A percentile compares a stretch with the other conserved stretches of the same genome.
Evolutionary conservation across 64 coral and sea anemone genomes (phyloP).

Genomic region (Acropora yongei): DNA sequence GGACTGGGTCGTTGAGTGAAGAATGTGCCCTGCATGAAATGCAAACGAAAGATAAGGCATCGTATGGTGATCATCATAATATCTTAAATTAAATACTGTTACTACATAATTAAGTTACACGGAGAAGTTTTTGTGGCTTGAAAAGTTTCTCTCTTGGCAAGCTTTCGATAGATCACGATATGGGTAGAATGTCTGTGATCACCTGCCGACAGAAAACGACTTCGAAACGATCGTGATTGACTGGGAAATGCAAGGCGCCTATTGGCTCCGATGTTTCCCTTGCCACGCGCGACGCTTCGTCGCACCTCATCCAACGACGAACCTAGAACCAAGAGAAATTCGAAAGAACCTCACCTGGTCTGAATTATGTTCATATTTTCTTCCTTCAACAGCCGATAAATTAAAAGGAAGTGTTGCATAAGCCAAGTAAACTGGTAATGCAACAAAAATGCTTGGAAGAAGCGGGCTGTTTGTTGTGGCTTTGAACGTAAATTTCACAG

Average conservation of each 20-base stretch:
- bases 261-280: no score
- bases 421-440: constrained; percentile 52
- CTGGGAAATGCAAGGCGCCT: no score
- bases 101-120: no score
- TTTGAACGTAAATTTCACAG: constrained; percentile 48
- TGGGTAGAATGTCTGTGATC: neutral
- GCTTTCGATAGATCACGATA: no score
- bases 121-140: no score
- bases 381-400: constrained; percentile 45
- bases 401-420: constrained; percentile 62
- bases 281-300: no score
- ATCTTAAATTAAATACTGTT: no score
- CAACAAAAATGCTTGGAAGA: constrained; percentile 54
- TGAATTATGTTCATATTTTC: constrained; percentile 19
- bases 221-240: neutral
- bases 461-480: constrained; percentile 60
- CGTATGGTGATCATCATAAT: no score
- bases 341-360: neutral
- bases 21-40: constrained; percentile 64
- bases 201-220: neutral
- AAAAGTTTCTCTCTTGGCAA: no score
- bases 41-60: neutral
- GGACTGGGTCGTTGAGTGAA: constrained; percentile 69
- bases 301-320: no score
- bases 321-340: neutral